Percentiles rank a stretch among this genome's conserved stretches.
Evolutionary conservation across 2,113 vertebrate species (phyloP).

Genomic region (Eupsittula cactorum): DNA sequence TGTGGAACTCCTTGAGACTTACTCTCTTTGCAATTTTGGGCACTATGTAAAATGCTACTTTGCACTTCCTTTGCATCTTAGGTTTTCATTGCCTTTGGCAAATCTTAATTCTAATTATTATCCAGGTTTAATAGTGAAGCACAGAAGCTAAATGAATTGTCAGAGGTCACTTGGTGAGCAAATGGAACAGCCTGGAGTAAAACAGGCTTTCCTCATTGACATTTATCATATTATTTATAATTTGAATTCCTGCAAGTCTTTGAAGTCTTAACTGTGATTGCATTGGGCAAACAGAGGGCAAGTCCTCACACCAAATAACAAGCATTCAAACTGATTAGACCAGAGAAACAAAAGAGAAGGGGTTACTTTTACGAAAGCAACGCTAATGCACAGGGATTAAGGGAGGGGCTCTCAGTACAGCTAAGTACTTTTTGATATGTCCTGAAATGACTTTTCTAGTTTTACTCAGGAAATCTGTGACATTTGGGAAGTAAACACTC

Average conservation of each 20-base stretch:
- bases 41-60: background rate
- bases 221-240: background rate
- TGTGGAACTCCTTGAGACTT: rapidly evolving
- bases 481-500: background rate
- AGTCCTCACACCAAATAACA: background rate
- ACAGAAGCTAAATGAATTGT: background rate
- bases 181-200: background rate
- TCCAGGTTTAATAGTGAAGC: background rate
- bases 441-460: background rate
- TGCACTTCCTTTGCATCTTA: rapidly evolving
- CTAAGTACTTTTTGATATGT: background rate
- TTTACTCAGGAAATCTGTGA: background rate
- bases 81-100: constrained; percentile 33
- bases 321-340: background rate
- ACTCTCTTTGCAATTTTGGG: background rate
- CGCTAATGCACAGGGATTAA: background rate
- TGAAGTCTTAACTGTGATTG: background rate
- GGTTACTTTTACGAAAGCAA: background rate
- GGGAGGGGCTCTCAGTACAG: background rate
- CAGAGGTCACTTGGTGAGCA: constrained; percentile 27
- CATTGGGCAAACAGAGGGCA: background rate
- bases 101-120: constrained; percentile 42
- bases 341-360: background rate
- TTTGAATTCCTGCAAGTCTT: background rate
- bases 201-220: background rate